A percentile compares a stretch with the other conserved stretches of the same genome.
Conservation (phyloP, 2,113 vertebrate genomes). For the Sminthopsis crassicaudata region DNA sequence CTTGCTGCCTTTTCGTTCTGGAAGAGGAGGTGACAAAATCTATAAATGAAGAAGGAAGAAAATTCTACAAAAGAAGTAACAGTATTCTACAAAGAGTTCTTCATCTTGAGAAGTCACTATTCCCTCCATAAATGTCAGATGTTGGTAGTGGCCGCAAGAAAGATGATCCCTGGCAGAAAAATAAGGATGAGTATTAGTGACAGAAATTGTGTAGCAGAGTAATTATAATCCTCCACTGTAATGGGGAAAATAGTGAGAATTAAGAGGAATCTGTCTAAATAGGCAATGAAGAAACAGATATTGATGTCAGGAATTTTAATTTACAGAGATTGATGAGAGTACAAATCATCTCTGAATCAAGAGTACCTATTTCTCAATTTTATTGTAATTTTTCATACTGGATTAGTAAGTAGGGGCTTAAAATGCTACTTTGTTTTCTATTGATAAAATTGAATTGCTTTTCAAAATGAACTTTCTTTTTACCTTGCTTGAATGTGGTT, state of each 20-base stretch:
- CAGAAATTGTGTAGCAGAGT: neutral
- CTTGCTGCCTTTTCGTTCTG: neutral
- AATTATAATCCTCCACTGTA: neutral
- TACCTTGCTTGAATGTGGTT: neutral
- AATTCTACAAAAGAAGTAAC: neutral
- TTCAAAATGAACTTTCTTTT: conserved; percentile 23
- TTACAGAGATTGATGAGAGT: conserved; percentile 6
- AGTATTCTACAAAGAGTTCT: neutral
- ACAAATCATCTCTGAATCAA: conserved; percentile 1
- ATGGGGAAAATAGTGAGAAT: neutral
- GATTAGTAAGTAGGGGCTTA: neutral
- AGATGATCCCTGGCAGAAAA: neutral
- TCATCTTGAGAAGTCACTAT: neutral
- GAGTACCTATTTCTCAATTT: conserved; percentile 10
- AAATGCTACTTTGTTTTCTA: conserved; percentile 14
- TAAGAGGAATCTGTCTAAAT: neutral
- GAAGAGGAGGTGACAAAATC: neutral
- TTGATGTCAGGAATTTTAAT: neutral
- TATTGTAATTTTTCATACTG: conserved; percentile 32
- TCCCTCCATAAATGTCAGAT: neutral
- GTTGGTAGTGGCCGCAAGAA: neutral
- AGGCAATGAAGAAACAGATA: neutral
- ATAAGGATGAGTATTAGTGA: neutral
- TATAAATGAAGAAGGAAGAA: neutral
- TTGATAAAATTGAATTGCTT: conserved; percentile 12